Evolutionary conservation across 2,113 vertebrate species (phyloP), one percentile per base, ranked within the genome.

Genomic region (Cephalopholis sonnerati): DNA sequence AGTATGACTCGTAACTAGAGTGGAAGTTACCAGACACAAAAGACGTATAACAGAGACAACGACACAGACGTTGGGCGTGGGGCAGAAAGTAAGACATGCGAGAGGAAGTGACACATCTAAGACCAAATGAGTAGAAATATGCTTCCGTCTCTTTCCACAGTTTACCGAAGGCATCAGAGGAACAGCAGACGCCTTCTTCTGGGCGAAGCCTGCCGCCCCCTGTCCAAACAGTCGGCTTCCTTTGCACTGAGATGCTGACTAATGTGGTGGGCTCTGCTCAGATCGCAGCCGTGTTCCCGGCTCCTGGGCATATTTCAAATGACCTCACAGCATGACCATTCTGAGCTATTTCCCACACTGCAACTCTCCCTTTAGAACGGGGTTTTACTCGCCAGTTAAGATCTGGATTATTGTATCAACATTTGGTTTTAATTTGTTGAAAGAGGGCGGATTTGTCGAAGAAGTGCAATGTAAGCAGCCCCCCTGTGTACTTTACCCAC

Each of bases 361-460:
- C 20, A 36, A 68, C 48, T 82, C 78, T 83, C 57, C 13, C 75
- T 82, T 72, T 83, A 86, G 32, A 81, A 77, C 20, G 1, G 20
- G 29, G 13, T 70, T 86, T 81, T 69, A 51, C 59, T 72, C 24
- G 20, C 36, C 55, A 68, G 66, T 82, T n/a, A 41, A 74, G 22
- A 85, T 82, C 71, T 57, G 84, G 29, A 83, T 83, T 75, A 84
- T 87, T 85, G 74, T 83, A 85, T 91, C 84, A 88, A 92, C 92
- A 93, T 93, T 87, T 89, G 92, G 88, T 90, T 93, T 91, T 86
- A 79, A 91, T 92, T 91, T 83, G 73, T 80, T 85, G 79, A 76
- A 78, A 17, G 75, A 88, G 72, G 74, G 70, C 18, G 29, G 75
- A 87, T 89, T 89, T 91, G 77, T 86, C 46, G 44, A 85, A 84